These are phyloP conservation scores for Gambelia wislizenii DNA, from an alignment of 2,797 vertebrate genomes.

Conservation along the genomic window DNA sequence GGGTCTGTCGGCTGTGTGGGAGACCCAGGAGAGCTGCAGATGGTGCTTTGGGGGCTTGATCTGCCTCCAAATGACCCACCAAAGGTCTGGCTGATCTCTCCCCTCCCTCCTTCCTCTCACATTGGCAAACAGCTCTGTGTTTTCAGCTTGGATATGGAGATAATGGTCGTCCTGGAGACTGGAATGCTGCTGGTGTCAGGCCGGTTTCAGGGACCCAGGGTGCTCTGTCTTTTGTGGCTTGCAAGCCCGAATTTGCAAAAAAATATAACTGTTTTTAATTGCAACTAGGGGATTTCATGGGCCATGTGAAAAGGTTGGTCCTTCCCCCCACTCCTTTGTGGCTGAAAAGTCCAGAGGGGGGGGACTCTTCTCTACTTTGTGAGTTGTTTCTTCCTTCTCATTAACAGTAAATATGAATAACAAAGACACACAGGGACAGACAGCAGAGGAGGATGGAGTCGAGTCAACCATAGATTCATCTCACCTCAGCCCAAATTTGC, in stretches of 20 bases:
- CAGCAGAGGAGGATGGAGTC: too few species aligned
- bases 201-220: too few species aligned
- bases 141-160: conserved; percentile 17
- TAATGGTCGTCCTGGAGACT: not conserved
- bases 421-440: too few species aligned
- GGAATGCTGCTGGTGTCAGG: not conserved
- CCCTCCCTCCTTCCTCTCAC: not conserved
- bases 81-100: too few species aligned
- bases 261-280: not conserved
- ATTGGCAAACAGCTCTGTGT: not conserved
- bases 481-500: too few species aligned
- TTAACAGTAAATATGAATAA: too few species aligned
- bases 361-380: too few species aligned
- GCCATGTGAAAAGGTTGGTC: not conserved
- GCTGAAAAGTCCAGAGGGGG: too few species aligned
- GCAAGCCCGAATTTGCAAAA: not conserved
- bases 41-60: not conserved
- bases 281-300: not conserved
- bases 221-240: not conserved
- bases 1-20: not conserved
- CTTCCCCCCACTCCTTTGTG: too few species aligned
- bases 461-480: too few species aligned
- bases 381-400: too few species aligned
- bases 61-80: conserved; percentile 9
- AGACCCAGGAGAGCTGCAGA: not conserved